These are phyloP conservation scores for Crocuta crocuta DNA, from an alignment of 2,113 vertebrate genomes.

Conservation along the genomic window DNA sequence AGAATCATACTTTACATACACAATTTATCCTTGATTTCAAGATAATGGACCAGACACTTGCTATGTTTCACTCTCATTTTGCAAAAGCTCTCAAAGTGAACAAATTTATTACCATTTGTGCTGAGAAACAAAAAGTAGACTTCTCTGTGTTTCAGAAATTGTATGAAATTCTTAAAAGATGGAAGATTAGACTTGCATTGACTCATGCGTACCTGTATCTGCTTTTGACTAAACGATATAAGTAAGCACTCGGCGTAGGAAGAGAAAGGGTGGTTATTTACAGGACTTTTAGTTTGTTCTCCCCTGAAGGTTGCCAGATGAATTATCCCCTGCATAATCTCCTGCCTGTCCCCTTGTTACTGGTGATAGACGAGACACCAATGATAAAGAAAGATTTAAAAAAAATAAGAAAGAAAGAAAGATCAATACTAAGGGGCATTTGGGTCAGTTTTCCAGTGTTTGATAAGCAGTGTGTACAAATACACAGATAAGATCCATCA, in stretches of 20 bases:
- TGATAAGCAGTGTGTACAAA: not conserved
- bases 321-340: not conserved
- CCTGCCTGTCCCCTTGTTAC: not conserved
- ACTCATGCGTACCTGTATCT: not conserved
- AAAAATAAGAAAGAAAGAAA: not conserved
- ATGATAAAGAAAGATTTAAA: not conserved
- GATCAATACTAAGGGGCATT: not conserved
- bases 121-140: not conserved
- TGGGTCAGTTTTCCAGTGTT: not conserved
- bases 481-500: not conserved
- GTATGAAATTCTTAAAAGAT: not conserved
- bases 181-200: not conserved
- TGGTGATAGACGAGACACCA: not conserved
- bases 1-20: not conserved
- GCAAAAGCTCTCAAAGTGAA: not conserved
- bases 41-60: not conserved
- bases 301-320: not conserved
- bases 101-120: not conserved
- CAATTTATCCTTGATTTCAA: slow-evolving; percentile 16
- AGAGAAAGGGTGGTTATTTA: not conserved
- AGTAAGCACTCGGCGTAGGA: too few species aligned
- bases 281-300: not conserved
- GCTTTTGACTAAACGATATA: not conserved
- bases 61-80: not conserved
- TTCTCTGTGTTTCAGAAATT: not conserved